phyloP scores from a whole-genome alignment of 2,888 invertebrate genomes.

The Noctua janthe region DNA sequence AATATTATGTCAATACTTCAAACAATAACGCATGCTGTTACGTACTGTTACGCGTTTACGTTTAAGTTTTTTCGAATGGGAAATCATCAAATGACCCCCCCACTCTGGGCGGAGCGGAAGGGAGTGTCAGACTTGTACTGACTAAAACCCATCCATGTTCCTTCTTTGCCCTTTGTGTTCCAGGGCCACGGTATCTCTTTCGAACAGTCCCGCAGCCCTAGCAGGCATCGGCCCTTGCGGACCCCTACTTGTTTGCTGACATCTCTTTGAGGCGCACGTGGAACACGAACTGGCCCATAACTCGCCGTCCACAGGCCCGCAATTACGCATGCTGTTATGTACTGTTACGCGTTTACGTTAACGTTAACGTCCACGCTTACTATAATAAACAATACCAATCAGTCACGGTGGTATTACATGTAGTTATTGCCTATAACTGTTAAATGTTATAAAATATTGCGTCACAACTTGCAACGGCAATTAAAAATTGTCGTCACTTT shows the following conservation, averaged over 20 bases:
- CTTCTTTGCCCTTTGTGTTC: too few species aligned
- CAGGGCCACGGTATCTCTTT: too few species aligned
- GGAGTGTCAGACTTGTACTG: too few species aligned
- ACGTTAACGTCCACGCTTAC: slow-evolving; percentile 6
- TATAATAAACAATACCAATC: slow-evolving; percentile 45
- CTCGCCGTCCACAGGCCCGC: too few species aligned
- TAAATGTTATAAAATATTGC: slow-evolving; percentile 31
- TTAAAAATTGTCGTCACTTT: slow-evolving; percentile 54
- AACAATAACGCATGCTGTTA: slow-evolving; percentile 26
- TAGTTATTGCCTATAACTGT: slow-evolving; percentile 40
- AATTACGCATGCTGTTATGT: background rate
- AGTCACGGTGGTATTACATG: slow-evolving; percentile 42
- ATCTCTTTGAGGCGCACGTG: too few species aligned
- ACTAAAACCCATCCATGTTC: too few species aligned
- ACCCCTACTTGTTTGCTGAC: too few species aligned
- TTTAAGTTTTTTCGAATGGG: background rate
- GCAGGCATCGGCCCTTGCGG: too few species aligned
- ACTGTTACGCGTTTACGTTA: slow-evolving; percentile 35
- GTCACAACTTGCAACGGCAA: slow-evolving; percentile 15
- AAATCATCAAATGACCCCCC: too few species aligned
- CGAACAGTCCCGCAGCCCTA: too few species aligned
- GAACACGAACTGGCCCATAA: too few species aligned
- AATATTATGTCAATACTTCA: background rate
- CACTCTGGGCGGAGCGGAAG: too few species aligned
- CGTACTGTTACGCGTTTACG: slow-evolving; percentile 38